Evolutionary conservation across 2,113 vertebrate species (phyloP), one percentile per base, ranked within the genome.

Genomic region (Miniopterus natalensis): DNA sequence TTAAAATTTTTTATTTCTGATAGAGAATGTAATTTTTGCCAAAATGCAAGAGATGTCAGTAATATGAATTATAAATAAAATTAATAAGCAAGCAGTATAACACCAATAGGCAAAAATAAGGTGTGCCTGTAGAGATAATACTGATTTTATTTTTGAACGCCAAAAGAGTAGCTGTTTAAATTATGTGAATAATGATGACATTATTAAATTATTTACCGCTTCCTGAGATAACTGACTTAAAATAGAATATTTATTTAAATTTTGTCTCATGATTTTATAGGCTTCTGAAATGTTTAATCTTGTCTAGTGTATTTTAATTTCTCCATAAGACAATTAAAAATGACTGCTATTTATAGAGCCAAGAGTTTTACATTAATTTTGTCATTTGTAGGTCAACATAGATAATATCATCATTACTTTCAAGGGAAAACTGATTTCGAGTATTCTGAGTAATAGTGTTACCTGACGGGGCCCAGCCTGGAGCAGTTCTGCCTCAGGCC

Each of bases 241-340:
- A 9, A 59, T 71, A 91, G n/a, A 95, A 31, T 91, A 86, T 70
- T 29, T 74, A 42, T 57, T 66, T 57, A 90, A 81, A 53, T 84
- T 55, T 88, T 84, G 1, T 66, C 15, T 83, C 21, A 59, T 53
- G 49, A 61, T 68, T 61, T 47, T 77, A 13, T 55, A 65, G 25
- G 74, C 29, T 66, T 86, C 23, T 77, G 8, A 36, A 68, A 15
- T 53, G 0, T 68, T 74, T 66, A 71, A 40, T 88, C 47, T 78
- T 84, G 47, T 57, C 61, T 61, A 51, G 5, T 29, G 15, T 29
- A 31, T 49, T 88, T 95, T 75, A 42, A 49, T 42, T 84, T 92
- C 63, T 90, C 11, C 10, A 14, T 27, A 36, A 29, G 1, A 74
- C 84, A n/a, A 74, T 47, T 84, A 55, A 77, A 78, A 90, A 61